Percentiles rank a stretch among this genome's conserved stretches.
These are phyloP conservation scores for Rhynchotus rufescens DNA, from an alignment of 2,797 vertebrate genomes.

Conservation along the genomic window DNA sequence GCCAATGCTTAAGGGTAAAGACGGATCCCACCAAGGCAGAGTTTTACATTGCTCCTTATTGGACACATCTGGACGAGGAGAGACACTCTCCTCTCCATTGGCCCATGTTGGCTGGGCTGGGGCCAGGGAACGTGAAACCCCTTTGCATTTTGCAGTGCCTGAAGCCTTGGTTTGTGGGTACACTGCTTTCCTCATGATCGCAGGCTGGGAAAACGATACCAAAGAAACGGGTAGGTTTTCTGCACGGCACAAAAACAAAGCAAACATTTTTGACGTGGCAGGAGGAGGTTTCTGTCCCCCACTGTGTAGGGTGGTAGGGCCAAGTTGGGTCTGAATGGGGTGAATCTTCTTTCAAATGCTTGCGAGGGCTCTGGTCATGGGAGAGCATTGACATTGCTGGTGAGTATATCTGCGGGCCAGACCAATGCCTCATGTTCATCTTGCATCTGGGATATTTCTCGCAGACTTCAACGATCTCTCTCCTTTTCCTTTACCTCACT, in stretches of 20 bases:
- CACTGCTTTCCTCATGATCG: background rate
- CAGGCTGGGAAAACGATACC: background rate
- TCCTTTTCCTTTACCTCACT: background rate
- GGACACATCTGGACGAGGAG: constrained; percentile 62
- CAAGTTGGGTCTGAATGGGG: rapidly evolving
- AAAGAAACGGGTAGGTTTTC: background rate
- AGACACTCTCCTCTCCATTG: constrained; percentile 4
- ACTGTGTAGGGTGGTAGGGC: background rate
- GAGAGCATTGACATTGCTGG: rapidly evolving
- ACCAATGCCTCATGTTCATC: background rate
- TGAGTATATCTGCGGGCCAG: background rate
- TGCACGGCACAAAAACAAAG: background rate
- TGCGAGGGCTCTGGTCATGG: background rate
- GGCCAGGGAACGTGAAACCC: constrained; percentile 59
- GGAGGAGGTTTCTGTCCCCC: background rate
- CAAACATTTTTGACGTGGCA: background rate
- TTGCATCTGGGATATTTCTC: background rate
- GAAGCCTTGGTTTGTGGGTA: background rate
- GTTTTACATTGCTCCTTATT: constrained; percentile 68
- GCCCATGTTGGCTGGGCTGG: background rate
- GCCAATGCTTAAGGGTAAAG: constrained; percentile 61
- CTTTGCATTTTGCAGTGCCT: background rate
- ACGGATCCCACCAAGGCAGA: constrained; percentile 56
- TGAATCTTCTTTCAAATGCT: background rate
- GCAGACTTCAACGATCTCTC: background rate